Conservation (phyloP, 1,140 invertebrate species). For the Drosophila virilis region DNA sequence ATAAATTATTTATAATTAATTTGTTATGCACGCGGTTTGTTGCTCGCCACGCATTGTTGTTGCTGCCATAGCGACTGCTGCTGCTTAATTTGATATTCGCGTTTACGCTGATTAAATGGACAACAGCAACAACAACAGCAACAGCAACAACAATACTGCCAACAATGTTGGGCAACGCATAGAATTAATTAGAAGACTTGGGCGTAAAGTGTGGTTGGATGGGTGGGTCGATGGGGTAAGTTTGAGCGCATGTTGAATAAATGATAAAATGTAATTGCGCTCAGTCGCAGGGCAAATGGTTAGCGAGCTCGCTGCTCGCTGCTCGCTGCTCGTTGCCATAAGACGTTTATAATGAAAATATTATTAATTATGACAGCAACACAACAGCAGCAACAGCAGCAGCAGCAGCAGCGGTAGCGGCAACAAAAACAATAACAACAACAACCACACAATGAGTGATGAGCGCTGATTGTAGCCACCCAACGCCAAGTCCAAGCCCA, state of each 20-base stretch:
- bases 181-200: constrained; percentile 77
- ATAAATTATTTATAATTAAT: constrained; percentile 84
- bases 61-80: constrained; percentile 19
- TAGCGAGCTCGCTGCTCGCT: constrained; percentile 23
- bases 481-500: neutral
- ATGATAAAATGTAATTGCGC: constrained; percentile 82
- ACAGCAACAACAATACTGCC: constrained; percentile 40
- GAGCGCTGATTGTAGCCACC: constrained; percentile 57
- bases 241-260: constrained; percentile 77
- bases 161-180: constrained; percentile 47
- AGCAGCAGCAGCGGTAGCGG: constrained; percentile 17
- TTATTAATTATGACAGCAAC: constrained; percentile 79
- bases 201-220: constrained; percentile 26
- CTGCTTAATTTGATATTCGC: constrained; percentile 77
- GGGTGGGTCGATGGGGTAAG: constrained; percentile 30
- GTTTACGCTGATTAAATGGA: constrained; percentile 81
- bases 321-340: constrained; percentile 48
- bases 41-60: constrained; percentile 54
- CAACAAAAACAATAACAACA: constrained; percentile 24
- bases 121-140: constrained; percentile 53
- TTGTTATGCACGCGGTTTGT: constrained; percentile 72
- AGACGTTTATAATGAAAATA: constrained; percentile 83
- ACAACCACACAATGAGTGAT: constrained; percentile 65
- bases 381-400: constrained; percentile 15
- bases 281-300: constrained; percentile 45